phyloP scores from a whole-genome alignment of 1,140 invertebrate genomes.

The Lycorma delicatula region DNA sequence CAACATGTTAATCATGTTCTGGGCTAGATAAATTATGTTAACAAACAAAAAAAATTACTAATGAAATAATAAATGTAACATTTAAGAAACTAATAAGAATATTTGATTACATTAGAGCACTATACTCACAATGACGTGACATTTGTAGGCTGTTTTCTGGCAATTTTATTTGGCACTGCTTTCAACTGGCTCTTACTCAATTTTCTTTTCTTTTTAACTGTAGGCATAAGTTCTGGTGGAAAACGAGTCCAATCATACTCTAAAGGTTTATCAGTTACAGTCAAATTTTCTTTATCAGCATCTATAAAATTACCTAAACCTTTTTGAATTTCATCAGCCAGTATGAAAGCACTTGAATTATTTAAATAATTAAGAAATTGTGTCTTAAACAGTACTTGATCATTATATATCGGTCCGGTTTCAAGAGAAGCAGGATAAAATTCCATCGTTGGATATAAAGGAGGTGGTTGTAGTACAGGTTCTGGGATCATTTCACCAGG shows the following conservation, averaged over 20 bases:
- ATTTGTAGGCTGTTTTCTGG: no score
- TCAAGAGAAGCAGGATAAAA: constrained; percentile 47
- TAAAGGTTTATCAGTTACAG: not conserved
- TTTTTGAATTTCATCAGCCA: not conserved
- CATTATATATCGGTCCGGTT: not conserved
- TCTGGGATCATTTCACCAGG: constrained; percentile 49
- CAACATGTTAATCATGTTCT: no score
- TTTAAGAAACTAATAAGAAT: no score
- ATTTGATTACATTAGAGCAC: no score
- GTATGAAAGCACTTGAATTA: not conserved
- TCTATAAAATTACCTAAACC: not conserved
- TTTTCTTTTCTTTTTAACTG: constrained; percentile 19
- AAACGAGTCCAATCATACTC: not conserved
- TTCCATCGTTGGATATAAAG: constrained; percentile 52
- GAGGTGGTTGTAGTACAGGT: constrained; percentile 53
- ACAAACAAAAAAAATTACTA: no score
- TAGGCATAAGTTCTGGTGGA: not conserved
- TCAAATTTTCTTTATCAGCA: not conserved
- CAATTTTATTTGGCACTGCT: no score
- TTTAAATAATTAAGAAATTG: constrained; percentile 13
- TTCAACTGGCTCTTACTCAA: constrained; percentile 3
- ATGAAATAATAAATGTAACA: no score
- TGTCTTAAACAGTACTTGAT: constrained; percentile 10
- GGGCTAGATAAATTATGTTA: no score
- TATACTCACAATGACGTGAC: no score